Evolutionary conservation across 2,797 vertebrate genomes (phyloP), one percentile per base, ranked within the genome.

Genomic region (Anas bernieri): DNA sequence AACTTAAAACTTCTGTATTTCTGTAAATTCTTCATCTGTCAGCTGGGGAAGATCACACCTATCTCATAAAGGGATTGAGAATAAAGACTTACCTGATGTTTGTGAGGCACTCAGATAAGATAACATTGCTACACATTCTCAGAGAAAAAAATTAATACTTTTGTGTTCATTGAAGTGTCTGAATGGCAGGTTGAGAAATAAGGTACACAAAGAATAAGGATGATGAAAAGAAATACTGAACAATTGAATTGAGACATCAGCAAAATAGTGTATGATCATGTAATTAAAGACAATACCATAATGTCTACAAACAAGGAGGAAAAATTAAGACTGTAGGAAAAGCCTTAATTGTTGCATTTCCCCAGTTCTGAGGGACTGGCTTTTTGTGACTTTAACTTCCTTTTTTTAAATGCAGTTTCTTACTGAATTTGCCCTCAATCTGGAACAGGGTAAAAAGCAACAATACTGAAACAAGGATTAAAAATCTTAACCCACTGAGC

Each of bases 181-280:
- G 95, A 96, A 94, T 94, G 95, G 94, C 94, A 96, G 94, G 94
- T 92, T 94, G 93, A 94, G 92, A 94, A 95, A 94, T 90, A 93
- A 88, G 59, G 86, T 93, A 96, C 94, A 93, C 88, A 94, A 94
- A 94, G 96, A 96, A 92, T 84, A 88, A 84, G 20, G 56, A 96
- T 93, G 70, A 95, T 96, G 88, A 96, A 96, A 95, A 93, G 96
- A 94, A 96, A 94, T 64, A 63, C 28, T 86, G 94, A 96, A 94
- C 94, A 95, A 96, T 86, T 95, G 94, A 94, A 75, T 10, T 46
- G 95, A 96, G 87, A 90, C 88, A 90, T 86, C 83, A 86, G 88
- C 86, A 96, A 96, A 94, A 94, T 41, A 93, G 94, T 94, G 50
- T 82, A 92, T 94, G 93, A 96, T 96, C 94, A 92, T 90, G 64